Evolutionary conservation across 2,113 vertebrate genomes (phyloP), one percentile per base, ranked within the genome.

Genomic region (Spheniscus mendiculus): DNA sequence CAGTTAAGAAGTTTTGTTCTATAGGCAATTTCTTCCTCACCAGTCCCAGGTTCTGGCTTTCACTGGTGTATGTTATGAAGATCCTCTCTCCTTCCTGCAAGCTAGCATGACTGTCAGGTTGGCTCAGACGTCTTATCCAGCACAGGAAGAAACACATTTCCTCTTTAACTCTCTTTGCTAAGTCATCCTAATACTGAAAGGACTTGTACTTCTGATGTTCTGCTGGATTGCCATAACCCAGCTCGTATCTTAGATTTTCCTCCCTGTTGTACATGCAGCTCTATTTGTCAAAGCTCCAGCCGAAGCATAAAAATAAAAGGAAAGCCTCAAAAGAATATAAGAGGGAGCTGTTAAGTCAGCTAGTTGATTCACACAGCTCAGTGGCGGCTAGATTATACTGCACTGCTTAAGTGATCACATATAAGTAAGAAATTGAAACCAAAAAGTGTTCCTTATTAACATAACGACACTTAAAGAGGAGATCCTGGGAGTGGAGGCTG

Each of bases 311-410:
- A 93, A 95, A 50, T 22, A 63, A 83, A 90, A 95, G 38, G 30
- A 96, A 96, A 86, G 30, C 36, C n/a, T 69, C 36, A 84, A 59
- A 95, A 94, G 15, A 81, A 84, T 45, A 4, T 62, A 66, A 55
- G 34, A 56, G 45, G 62, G 61, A 88, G 58, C 66, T 85, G 42
- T 66, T 76, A 78, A 92, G 45, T 53, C 62, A 91, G 83, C 53
- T 83, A 76, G 52, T 61, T 91, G 84, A 89, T 72, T 79, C 29
- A 49, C 26, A 94, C 67, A 96, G 93, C 78, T 76, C 94, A 62
- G 59, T 22, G 62, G 85, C 45, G 71, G 96, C 97, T 88, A 96
- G 80, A 96, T 97, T 96, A 90, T 90, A 97, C 97, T 96, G 89
- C 53, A 91, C 78, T 96, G 96, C 96, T 97, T 81, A 90, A 90